Percentiles rank a stretch among this genome's conserved stretches.
These are phyloP conservation scores for Belonocnema kinseyi DNA, from an alignment of 1,140 invertebrate species.

Conservation along the genomic window DNA sequence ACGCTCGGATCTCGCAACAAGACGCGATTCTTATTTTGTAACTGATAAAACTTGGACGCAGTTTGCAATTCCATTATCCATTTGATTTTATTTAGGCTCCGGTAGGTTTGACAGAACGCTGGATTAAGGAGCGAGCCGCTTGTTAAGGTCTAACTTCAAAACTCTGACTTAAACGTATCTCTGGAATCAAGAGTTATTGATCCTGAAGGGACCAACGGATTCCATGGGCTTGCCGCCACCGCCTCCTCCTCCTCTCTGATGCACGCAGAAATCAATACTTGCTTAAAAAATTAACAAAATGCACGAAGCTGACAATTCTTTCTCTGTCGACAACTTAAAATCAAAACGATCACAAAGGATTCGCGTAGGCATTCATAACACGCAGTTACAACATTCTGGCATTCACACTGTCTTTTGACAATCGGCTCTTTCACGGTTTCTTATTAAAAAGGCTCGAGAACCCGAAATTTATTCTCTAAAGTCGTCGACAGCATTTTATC, in stretches of 20 bases:
- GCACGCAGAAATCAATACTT: neutral
- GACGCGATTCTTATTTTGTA: constrained; percentile 23
- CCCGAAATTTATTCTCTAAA: constrained; percentile 7
- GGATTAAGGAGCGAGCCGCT: neutral
- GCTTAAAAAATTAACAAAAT: constrained; percentile 19
- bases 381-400: neutral
- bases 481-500: constrained; percentile 4
- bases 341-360: no score
- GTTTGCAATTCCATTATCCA: constrained; percentile 28
- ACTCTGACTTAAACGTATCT: neutral
- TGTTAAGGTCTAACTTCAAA: neutral
- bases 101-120: constrained; percentile 1
- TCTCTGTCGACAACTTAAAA: constrained; percentile 10
- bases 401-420: constrained; percentile 25
- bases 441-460: neutral
- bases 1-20: neutral
- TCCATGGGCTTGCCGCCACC: no score
- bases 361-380: no score
- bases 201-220: neutral
- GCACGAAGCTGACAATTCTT: neutral
- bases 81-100: constrained; percentile 27
- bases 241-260: neutral
- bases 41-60: constrained; percentile 49
- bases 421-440: constrained; percentile 1
- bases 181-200: neutral